Conservation (phyloP, 2,888 invertebrate species). For the Acrobasis consociella region DNA sequence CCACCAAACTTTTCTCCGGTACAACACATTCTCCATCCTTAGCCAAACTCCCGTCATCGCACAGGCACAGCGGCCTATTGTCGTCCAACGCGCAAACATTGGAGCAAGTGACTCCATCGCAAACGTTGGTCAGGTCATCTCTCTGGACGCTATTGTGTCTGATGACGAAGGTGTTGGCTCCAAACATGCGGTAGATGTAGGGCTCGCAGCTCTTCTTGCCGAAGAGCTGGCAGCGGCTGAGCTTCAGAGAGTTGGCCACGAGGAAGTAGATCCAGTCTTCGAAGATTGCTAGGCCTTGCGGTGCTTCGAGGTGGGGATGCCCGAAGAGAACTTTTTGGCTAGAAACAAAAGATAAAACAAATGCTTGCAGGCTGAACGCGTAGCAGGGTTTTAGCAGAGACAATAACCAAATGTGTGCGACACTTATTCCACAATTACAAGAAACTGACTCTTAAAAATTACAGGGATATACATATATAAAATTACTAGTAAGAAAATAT, state of each 20-base stretch:
- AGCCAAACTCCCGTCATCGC: slow-evolving; percentile 70
- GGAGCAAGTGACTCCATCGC: slow-evolving; percentile 73
- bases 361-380: no score
- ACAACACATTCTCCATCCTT: slow-evolving; percentile 45
- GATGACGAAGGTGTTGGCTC: slow-evolving; percentile 56
- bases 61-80: slow-evolving; percentile 73
- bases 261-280: slow-evolving; percentile 91
- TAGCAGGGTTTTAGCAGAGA: no score
- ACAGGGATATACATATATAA: no score
- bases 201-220: slow-evolving; percentile 74
- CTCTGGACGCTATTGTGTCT: slow-evolving; percentile 58
- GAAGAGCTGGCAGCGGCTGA: slow-evolving; percentile 84
- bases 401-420: no score
- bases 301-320: slow-evolving; percentile 73
- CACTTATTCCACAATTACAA: no score
- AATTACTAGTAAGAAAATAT: no score
- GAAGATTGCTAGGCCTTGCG: slow-evolving; percentile 86
- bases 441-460: no score
- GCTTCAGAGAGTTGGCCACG: slow-evolving; percentile 75
- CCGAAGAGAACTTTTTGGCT: slow-evolving; percentile 70
- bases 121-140: slow-evolving; percentile 65
- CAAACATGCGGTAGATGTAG: slow-evolving; percentile 64
- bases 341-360: slow-evolving; percentile 29
- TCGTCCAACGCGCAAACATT: slow-evolving; percentile 84
- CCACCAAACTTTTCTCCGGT: neutral